phyloP scores from a whole-genome alignment of 2,797 vertebrate genomes.

The Furcifer pardalis region DNA sequence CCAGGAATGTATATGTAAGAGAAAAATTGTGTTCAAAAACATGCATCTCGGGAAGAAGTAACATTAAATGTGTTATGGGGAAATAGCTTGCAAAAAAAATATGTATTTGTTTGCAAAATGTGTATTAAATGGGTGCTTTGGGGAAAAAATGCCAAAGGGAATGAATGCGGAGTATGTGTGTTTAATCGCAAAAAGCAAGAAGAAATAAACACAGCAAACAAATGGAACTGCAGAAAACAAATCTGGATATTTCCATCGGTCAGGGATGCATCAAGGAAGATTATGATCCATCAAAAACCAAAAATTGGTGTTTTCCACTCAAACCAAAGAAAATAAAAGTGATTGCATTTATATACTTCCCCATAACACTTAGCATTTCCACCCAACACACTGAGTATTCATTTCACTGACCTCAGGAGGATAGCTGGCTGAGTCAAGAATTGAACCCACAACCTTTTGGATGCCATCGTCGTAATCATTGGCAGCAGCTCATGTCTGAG shows the following conservation, averaged over 20 bases:
- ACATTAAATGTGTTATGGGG: too few species aligned
- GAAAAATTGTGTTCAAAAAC: background rate
- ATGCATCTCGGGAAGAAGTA: background rate
- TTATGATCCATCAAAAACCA: background rate
- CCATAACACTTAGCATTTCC: too few species aligned
- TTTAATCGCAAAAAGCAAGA: background rate
- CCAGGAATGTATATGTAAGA: background rate
- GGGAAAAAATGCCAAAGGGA: too few species aligned
- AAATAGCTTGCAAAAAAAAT: background rate
- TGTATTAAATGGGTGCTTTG: background rate
- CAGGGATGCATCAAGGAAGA: too few species aligned
- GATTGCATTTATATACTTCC: too few species aligned
- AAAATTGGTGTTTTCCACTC: background rate
- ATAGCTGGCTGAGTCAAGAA: too few species aligned
- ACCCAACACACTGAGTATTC: too few species aligned
- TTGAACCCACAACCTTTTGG: too few species aligned
- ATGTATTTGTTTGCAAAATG: background rate
- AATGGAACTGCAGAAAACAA: background rate
- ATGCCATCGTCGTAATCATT: too few species aligned
- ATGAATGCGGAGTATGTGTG: background rate
- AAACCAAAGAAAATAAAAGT: too few species aligned
- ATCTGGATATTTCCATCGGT: background rate
- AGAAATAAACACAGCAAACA: background rate
- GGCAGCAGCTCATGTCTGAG: too few species aligned
- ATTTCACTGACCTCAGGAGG: too few species aligned